Evolutionary conservation across 2,113 vertebrate species (phyloP).

Genomic region (Nasalis larvatus): DNA sequence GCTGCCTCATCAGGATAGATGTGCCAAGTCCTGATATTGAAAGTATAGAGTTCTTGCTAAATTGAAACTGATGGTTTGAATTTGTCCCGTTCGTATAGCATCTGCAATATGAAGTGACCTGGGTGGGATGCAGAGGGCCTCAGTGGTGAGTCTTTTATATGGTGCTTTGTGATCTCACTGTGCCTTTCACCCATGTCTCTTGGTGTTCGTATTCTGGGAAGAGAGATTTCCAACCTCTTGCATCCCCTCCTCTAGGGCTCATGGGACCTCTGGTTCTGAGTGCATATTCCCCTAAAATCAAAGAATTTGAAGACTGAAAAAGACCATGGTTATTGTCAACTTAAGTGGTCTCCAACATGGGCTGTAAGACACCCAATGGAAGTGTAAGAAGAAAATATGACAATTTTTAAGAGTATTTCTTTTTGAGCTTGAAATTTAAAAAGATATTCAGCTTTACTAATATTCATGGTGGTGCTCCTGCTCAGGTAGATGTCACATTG

Average conservation of each 20-base stretch:
- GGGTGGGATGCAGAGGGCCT: not conserved
- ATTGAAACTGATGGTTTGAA: not conserved
- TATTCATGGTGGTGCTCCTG: not conserved
- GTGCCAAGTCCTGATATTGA: not conserved
- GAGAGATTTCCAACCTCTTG: not conserved
- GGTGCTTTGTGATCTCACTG: not conserved
- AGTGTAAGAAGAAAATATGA: not conserved
- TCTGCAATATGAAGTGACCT: not conserved
- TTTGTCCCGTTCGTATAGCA: not conserved
- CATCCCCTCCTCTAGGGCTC: not conserved
- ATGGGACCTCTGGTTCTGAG: not conserved
- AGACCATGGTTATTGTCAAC: not conserved
- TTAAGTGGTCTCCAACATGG: not conserved
- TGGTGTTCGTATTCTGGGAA: not conserved
- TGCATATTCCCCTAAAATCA: not conserved
- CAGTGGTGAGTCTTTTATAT: not conserved
- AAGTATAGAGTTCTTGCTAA: not conserved
- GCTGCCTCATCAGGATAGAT: not conserved
- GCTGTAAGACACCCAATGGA: fast-evolving
- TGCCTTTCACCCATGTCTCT: not conserved
- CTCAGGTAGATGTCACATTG: too few relatives aligned
- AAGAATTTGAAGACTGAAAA: not conserved
- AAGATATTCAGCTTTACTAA: not conserved
- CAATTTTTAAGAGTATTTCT: not conserved
- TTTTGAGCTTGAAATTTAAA: not conserved